Evolutionary conservation across 2,113 vertebrate species (phyloP), one percentile per base, ranked within the genome.

Genomic region (Phoxinus phoxinus): DNA sequence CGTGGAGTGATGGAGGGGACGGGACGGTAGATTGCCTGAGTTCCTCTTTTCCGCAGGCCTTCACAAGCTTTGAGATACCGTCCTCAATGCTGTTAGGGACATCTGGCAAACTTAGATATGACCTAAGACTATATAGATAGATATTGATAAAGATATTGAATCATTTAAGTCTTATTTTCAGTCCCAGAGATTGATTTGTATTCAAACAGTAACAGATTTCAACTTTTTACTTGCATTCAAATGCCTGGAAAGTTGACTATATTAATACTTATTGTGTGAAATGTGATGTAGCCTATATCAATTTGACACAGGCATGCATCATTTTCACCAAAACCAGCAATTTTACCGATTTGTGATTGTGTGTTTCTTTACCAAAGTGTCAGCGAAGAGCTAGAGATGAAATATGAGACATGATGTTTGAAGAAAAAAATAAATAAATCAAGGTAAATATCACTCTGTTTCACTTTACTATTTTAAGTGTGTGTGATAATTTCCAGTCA

Each of bases 11-110:
- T 51, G 41, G 79, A 73, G 19, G 63, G 4, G 32, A 35, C 2
- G 32, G n/a, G n/a, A n/a, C n/a, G 88, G 86, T 76, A 81, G 85
- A 83, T 78, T 85, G 72, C n/a, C 48, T 17, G 0, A 23, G 30
- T 32, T 25, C 46, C 48, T 76, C 25, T 23, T 25, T 30, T 51
- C 73, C 13, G 12, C 19, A 21, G 10, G 7, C 17, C 30, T 32
- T 69, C 30, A 19, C 32, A 32, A 19, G 65, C 9, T 67, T 35
- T 32, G 30, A 46, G 59, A 80, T 7, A 30, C 48, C 44, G 8
- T 41, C 8, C 41, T 25, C 63, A n/a, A 0, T 41, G 37, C 32
- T 80, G 63, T 30, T 46, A 48, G 58, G 23, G n/a, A 72, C n/a
- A 27, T 8, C 61, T 65, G 61, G 27, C 27, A 17, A 32, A 65